Percentiles rank a stretch among this genome's conserved stretches.
Evolutionary conservation across 2,797 vertebrate genomes (phyloP).

Genomic region (Pyrocephalus nanus): DNA sequence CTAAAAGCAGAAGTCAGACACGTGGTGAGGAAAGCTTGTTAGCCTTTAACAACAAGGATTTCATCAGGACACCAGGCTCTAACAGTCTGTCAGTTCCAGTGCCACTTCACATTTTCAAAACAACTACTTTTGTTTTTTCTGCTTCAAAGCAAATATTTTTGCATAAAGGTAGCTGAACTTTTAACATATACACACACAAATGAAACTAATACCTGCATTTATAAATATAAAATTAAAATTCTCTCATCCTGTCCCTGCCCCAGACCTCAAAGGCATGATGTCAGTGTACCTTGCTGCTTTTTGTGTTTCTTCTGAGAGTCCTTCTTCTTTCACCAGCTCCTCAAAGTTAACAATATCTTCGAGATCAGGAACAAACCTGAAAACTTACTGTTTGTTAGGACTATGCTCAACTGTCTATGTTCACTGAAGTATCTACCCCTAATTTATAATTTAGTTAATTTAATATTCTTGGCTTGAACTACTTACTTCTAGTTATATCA

Average conservation of each 20-base stretch:
- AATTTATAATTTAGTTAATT: not conserved
- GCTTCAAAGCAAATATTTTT: not conserved
- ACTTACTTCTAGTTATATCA: not conserved
- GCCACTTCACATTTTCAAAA: not conserved
- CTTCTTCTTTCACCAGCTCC: slow-evolving; percentile 97
- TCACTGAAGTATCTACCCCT: not conserved
- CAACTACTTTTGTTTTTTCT: not conserved
- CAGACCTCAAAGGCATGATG: not conserved
- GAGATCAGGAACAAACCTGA: slow-evolving; percentile 96
- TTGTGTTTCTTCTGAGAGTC: slow-evolving; percentile 91
- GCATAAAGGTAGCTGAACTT: not conserved
- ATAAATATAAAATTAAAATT: not conserved
- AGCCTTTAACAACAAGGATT: not conserved
- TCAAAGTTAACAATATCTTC: slow-evolving; percentile 99
- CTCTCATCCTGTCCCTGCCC: not conserved
- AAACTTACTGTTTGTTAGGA: slow-evolving; percentile 41
- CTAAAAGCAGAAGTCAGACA: not conserved
- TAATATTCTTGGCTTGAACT: not conserved
- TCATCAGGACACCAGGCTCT: not conserved
- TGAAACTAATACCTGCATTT: not conserved
- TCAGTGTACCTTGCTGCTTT: slow-evolving; percentile 88
- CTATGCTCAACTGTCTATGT: not conserved
- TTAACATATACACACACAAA: not conserved
- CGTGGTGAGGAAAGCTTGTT: fast-evolving
- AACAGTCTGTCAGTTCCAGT: not conserved